Evolutionary conservation across 2,888 invertebrate species (phyloP), one percentile per base, ranked within the genome.

Genomic region (Teleiodes luculella): DNA sequence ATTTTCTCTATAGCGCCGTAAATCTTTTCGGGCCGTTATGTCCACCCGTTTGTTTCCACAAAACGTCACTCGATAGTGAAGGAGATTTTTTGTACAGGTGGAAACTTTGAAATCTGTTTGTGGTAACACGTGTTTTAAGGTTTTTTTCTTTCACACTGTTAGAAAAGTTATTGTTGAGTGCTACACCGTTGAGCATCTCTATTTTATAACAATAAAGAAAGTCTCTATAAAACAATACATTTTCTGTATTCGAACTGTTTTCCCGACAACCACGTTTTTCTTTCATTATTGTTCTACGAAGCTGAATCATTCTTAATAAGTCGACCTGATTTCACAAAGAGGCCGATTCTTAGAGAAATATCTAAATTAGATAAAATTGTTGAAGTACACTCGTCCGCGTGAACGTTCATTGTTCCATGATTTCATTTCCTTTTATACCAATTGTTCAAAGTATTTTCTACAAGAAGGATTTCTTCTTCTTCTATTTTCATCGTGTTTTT

Each of bases 1-100:
- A 79, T 69, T 70, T 76, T 76, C 70, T 70, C 64, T 65, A 66
- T 72, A 71, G 66, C 72, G 67, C 76, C 78, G 76, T 80, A 80
- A 82, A 83, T 81, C 78, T 78, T 76, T 74, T 65, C 62, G 63
- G 65, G 65, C 68, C 67, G 66, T 66, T 70, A 68, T 74, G 74
- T 74, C 68, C 70, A 69, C 63, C 63, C 68, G 70, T 75, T 76
- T 80, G 73, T 78, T 81, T 74, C 70, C 67, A 57, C 61, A 60
- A 61, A 66, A 60, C 61, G 54, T 56, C 56, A 59, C 54, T 63
- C 62, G 54, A 63, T 68, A 69, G 67, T 62, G 57, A 62, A 63
- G 64, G 64, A 56, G 58, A 56, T 47, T 57, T 54, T 35, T 30
- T 53, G 6, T 24, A 24, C 24, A 24, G 24, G 24, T 24, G 24